phyloP scores from a whole-genome alignment of 1,140 invertebrate genomes.

The Popillia japonica region DNA sequence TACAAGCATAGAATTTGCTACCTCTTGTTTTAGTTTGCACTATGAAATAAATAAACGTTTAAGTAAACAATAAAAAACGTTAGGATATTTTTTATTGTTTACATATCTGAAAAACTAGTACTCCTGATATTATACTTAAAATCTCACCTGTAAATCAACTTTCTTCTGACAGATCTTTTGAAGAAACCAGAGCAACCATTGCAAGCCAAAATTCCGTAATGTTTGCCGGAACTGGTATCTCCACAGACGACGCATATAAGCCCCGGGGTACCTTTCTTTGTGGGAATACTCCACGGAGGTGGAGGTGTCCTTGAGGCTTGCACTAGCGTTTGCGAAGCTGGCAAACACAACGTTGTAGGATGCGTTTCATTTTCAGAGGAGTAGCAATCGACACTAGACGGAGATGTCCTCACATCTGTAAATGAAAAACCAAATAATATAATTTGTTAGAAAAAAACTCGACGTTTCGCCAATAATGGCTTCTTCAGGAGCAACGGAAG shows the following conservation, averaged over 20 bases:
- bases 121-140: too few relatives aligned
- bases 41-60: too few relatives aligned
- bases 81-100: too few relatives aligned
- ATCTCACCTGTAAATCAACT: conserved; percentile 96
- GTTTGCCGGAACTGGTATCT: conserved; percentile 96
- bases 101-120: too few relatives aligned
- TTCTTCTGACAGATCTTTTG: conserved; percentile 94
- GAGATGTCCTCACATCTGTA: conserved; percentile 58
- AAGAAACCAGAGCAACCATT: conserved; percentile 99
- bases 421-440: conserved; percentile 1
- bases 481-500: too few relatives aligned
- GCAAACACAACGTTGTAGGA: conserved; percentile 56
- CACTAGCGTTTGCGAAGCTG: conserved; percentile 56
- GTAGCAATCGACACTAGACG: conserved; percentile 58
- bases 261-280: conserved; percentile 64
- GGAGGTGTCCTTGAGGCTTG: conserved; percentile 59
- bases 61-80: too few relatives aligned
- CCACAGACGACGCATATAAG: conserved; percentile 94
- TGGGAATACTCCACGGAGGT: conserved; percentile 56
- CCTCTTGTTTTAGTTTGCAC: neutral
- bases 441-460: too few relatives aligned
- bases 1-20: neutral
- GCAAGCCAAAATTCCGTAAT: conserved; percentile 98
- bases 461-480: too few relatives aligned
- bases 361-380: conserved; percentile 54